Conservation (phyloP, 2,888 invertebrate genomes). For the Fabriciana adippe region DNA sequence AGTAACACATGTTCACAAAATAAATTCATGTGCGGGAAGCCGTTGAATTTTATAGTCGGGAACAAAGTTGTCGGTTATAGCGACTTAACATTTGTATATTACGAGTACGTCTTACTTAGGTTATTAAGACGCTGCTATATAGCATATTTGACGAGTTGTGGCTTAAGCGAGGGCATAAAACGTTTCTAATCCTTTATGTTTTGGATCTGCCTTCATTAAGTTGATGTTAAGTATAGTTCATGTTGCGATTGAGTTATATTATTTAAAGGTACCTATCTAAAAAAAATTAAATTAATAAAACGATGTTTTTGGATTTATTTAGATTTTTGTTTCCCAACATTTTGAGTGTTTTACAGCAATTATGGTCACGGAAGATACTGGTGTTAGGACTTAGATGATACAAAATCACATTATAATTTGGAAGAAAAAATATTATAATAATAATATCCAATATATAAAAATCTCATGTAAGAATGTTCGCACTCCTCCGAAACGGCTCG, state of each 20-base stretch:
- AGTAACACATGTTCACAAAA: slow-evolving; percentile 43
- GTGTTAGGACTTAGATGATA: too few species aligned
- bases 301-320: too few species aligned
- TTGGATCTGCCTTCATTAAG: slow-evolving; percentile 1
- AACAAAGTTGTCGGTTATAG: slow-evolving; percentile 40
- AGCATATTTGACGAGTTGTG: slow-evolving; percentile 11
- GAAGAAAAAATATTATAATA: too few species aligned
- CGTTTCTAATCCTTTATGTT: slow-evolving; percentile 3
- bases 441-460: too few species aligned
- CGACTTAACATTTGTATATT: slow-evolving; percentile 37
- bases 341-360: too few species aligned
- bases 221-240: not conserved
- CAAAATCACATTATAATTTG: too few species aligned
- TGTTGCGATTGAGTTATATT: not conserved
- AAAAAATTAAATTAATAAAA: too few species aligned
- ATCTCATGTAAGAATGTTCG: too few species aligned
- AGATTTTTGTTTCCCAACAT: too few species aligned
- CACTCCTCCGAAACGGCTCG: too few species aligned
- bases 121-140: slow-evolving; percentile 20
- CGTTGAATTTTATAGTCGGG: slow-evolving; percentile 41
- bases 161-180: slow-evolving; percentile 10
- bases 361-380: too few species aligned
- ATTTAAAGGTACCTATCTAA: too few species aligned
- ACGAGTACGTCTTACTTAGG: slow-evolving; percentile 27
- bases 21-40: slow-evolving; percentile 43